Percentiles rank a stretch among this genome's conserved stretches.
These are phyloP conservation scores for Chloroceryle aenea DNA, from an alignment of 2,113 vertebrate genomes.

Conservation along the genomic window DNA sequence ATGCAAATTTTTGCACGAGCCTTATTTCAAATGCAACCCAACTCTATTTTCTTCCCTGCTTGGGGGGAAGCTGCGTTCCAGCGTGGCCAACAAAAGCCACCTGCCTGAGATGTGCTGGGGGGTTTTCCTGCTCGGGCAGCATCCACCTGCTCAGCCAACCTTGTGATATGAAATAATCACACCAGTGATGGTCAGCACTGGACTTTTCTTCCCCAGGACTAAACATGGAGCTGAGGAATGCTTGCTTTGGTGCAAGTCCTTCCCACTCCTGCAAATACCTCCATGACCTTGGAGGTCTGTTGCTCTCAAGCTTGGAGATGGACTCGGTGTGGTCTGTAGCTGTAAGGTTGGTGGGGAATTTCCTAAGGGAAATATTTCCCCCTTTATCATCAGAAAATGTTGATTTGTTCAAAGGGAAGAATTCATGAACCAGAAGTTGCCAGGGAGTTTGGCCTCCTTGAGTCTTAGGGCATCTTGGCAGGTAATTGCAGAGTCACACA, in stretches of 20 bases:
- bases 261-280: background rate
- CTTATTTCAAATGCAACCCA: slow-evolving; percentile 25
- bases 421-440: background rate
- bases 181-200: background rate
- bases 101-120: background rate
- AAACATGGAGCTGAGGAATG: background rate
- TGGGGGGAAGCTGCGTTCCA: background rate
- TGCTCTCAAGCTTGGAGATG: background rate
- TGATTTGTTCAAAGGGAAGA: background rate
- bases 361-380: background rate
- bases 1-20: slow-evolving; percentile 8
- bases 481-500: background rate
- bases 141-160: background rate
- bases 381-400: background rate
- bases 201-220: background rate
- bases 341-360: background rate
- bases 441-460: background rate
- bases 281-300: background rate
- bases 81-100: background rate
- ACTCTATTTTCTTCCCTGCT: background rate
- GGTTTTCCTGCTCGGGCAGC: background rate
- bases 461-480: background rate
- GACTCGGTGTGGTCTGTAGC: background rate
- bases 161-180: background rate
- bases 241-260: background rate